Percentiles rank a stretch among this genome's conserved stretches.
These are phyloP conservation scores for Cranoglanis bouderius DNA, from an alignment of 2,113 vertebrate species.

Conservation along the genomic window DNA sequence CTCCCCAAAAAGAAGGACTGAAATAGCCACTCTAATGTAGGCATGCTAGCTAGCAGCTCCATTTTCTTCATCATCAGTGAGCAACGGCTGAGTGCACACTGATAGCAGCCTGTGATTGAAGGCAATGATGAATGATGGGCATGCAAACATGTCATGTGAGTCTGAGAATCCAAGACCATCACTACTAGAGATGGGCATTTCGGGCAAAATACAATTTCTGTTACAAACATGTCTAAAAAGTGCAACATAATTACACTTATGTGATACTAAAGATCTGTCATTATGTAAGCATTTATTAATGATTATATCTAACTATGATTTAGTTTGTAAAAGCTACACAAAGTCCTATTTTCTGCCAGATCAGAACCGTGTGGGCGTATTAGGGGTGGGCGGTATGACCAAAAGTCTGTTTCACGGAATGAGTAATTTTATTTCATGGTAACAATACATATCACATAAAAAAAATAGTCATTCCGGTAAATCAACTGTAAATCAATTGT, in stretches of 20 bases:
- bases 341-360: neutral
- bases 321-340: neutral
- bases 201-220: too few relatives aligned
- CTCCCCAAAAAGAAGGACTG: slow-evolving; percentile 49
- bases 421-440: too few relatives aligned
- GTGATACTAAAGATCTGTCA: neutral
- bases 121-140: slow-evolving; percentile 49
- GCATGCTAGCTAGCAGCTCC: slow-evolving; percentile 51
- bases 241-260: neutral
- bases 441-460: too few relatives aligned
- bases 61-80: slow-evolving; percentile 54
- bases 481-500: too few relatives aligned
- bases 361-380: neutral
- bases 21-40: slow-evolving; percentile 63
- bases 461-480: too few relatives aligned
- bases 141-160: slow-evolving; percentile 36
- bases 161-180: slow-evolving; percentile 14
- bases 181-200: neutral
- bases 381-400: too few relatives aligned
- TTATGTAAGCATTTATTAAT: neutral
- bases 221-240: too few relatives aligned
- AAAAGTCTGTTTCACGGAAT: too few relatives aligned
- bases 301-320: neutral
- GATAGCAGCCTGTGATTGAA: slow-evolving; percentile 54
- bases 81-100: slow-evolving; percentile 51